phyloP scores from a whole-genome alignment of 2,888 invertebrate species.

The Autographa gamma region DNA sequence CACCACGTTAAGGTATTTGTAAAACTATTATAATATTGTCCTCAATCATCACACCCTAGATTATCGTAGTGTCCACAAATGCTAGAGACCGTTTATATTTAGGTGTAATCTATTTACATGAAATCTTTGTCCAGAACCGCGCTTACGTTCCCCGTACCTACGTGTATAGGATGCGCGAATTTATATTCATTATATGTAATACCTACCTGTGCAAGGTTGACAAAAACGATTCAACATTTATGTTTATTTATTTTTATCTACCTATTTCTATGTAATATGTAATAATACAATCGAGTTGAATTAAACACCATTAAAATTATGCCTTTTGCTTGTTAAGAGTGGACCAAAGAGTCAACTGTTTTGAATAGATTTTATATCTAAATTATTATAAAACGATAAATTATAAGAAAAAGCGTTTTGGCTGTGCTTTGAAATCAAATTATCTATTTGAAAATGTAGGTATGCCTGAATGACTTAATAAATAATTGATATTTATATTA shows the following conservation, averaged over 20 bases:
- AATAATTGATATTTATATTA: slow-evolving; percentile 25
- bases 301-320: slow-evolving; percentile 70
- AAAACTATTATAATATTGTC: slow-evolving; percentile 54
- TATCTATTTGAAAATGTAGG: slow-evolving; percentile 50
- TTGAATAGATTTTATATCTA: slow-evolving; percentile 79
- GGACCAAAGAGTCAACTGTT: slow-evolving; percentile 87
- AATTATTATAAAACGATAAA: slow-evolving; percentile 70
- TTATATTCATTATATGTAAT: slow-evolving; percentile 28
- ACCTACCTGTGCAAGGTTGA: slow-evolving; percentile 27
- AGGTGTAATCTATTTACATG: slow-evolving; percentile 36
- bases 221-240: slow-evolving; percentile 9
- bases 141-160: slow-evolving; percentile 34
- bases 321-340: slow-evolving; percentile 85
- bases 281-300: slow-evolving; percentile 46
- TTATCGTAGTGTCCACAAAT: slow-evolving; percentile 57
- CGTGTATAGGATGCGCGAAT: slow-evolving; percentile 25
- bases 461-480: slow-evolving; percentile 47
- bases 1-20: slow-evolving; percentile 57
- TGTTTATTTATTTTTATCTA: slow-evolving; percentile 10
- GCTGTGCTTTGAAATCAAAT: slow-evolving; percentile 83
- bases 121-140: slow-evolving; percentile 48
- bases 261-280: slow-evolving; percentile 11
- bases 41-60: slow-evolving; percentile 58
- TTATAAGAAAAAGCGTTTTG: slow-evolving; percentile 79
- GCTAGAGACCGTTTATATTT: slow-evolving; percentile 56